phyloP scores from a whole-genome alignment of 2,113 vertebrate species.

The Charina bottae region DNA sequence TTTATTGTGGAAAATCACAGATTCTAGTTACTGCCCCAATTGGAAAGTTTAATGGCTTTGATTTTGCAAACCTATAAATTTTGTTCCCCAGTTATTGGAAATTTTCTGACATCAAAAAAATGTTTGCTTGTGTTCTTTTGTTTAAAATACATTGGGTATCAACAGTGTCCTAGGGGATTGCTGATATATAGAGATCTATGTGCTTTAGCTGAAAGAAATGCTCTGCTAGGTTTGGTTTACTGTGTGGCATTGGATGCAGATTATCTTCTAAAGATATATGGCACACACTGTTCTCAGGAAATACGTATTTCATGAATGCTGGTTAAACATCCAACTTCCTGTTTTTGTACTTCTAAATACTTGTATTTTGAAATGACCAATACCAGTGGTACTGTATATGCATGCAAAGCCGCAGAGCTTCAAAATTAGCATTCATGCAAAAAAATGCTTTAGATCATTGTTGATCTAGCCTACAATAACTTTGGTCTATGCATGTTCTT shows the following conservation, averaged over 20 bases:
- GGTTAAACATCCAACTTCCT: constrained; percentile 55
- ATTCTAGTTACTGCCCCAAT: neutral
- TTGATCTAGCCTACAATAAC: constrained; percentile 48
- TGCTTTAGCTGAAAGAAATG: constrained; percentile 65
- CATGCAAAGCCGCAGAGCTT: constrained; percentile 66
- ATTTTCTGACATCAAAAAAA: neutral
- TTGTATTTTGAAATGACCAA: constrained; percentile 65
- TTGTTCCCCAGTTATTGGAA: constrained; percentile 32
- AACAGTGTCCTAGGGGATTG: constrained; percentile 18
- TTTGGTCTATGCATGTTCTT: constrained; percentile 64
- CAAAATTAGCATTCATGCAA: constrained; percentile 52
- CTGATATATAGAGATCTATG: constrained; percentile 34
- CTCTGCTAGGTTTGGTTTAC: constrained; percentile 61
- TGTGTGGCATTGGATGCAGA: constrained; percentile 65
- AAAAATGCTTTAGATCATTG: constrained; percentile 47
- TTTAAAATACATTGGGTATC: constrained; percentile 16
- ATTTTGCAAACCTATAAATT: constrained; percentile 10
- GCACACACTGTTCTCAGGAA: constrained; percentile 79
- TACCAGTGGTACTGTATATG: constrained; percentile 60
- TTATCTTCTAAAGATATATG: constrained; percentile 66
- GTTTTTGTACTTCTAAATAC: constrained; percentile 66
- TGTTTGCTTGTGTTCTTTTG: constrained; percentile 18
- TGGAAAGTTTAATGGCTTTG: neutral
- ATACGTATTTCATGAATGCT: constrained; percentile 73
- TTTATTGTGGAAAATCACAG: neutral